Evolutionary conservation across 2,888 invertebrate genomes (phyloP).

Genomic region (Neuroscelio doddi): DNA sequence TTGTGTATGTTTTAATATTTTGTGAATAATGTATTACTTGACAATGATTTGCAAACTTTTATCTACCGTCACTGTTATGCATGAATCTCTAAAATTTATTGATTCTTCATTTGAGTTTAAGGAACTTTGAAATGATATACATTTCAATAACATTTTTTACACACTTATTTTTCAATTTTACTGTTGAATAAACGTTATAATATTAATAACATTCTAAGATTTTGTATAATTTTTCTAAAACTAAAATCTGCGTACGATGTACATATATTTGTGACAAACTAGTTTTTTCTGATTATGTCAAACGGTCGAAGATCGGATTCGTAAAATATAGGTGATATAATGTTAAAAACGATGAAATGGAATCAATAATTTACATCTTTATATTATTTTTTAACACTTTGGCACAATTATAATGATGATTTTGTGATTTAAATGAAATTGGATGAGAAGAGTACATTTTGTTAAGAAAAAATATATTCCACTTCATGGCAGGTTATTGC

Average conservation of each 20-base stretch:
- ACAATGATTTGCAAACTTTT: neutral
- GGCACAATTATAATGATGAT: neutral
- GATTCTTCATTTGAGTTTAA: too few species aligned
- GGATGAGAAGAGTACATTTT: neutral
- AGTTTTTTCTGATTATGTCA: neutral
- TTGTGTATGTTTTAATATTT: constrained; percentile 47
- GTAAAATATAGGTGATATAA: too few species aligned
- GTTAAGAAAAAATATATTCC: neutral
- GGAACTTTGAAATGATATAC: neutral
- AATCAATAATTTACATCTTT: neutral
- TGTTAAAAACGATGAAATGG: neutral
- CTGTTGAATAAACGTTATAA: neutral
- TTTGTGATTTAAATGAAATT: neutral
- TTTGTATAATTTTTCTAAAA: too few species aligned
- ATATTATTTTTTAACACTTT: neutral
- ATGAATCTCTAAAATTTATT: too few species aligned
- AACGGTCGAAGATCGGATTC: too few species aligned
- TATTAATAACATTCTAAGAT: too few species aligned
- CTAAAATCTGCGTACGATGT: neutral
- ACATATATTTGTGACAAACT: neutral
- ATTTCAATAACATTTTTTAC: constrained; percentile 15
- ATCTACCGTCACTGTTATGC: too few species aligned
- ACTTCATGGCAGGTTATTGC: too few species aligned
- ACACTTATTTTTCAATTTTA: constrained; percentile 36
- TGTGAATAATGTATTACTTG: neutral